phyloP scores from a whole-genome alignment of 2,113 vertebrate genomes.

The Orthochromis indermauri region DNA sequence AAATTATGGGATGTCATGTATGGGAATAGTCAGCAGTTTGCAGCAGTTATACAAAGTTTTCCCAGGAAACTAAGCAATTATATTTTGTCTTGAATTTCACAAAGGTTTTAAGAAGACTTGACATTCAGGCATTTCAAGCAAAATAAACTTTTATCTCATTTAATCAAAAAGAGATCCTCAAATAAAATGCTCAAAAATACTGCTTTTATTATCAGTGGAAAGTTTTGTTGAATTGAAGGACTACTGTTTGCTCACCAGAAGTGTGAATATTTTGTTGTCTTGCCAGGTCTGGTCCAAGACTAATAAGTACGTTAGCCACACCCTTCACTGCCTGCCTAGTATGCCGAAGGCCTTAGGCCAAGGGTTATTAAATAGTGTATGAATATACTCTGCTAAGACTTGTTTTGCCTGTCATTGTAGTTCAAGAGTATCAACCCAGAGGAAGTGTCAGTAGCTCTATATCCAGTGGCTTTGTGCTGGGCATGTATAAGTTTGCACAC shows the following conservation, averaged over 20 bases:
- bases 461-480: slow-evolving; percentile 2
- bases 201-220: neutral
- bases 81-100: neutral
- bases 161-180: neutral
- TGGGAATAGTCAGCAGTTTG: neutral
- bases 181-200: neutral
- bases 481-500: neutral
- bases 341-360: slow-evolving; percentile 63
- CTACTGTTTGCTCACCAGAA: neutral
- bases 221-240: neutral
- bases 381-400: slow-evolving; percentile 72
- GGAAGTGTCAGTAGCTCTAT: slow-evolving; percentile 26
- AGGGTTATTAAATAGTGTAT: slow-evolving; percentile 59
- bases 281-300: slow-evolving; percentile 26
- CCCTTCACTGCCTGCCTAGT: slow-evolving; percentile 69
- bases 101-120: neutral
- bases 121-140: neutral
- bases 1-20: slow-evolving; percentile 36
- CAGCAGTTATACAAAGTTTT: neutral
- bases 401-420: slow-evolving; percentile 63
- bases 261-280: neutral
- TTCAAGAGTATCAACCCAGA: slow-evolving; percentile 34
- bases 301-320: slow-evolving; percentile 23
- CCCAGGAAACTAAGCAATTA: neutral
- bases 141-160: neutral